Base-by-base conservation (phyloP, 2,797 vertebrate genomes). In the Paedocypris micromegethes region DNA sequence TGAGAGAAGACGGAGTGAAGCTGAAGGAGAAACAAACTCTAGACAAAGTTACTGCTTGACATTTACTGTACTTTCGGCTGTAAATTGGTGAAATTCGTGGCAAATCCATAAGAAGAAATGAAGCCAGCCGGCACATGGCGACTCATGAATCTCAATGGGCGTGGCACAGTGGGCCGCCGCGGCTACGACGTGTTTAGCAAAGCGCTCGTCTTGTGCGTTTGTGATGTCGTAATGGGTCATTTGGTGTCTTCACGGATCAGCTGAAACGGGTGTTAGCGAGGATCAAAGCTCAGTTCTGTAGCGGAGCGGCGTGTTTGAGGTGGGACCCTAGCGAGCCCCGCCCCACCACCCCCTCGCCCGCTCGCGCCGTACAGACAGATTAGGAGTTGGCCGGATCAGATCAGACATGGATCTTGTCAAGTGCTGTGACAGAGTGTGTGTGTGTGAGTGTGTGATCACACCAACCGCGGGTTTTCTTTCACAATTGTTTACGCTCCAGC, bases 371-470 rank as follows among this genome's bases (percentile, higher is more conserved):
- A 50, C 72, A 72, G 69, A 67, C 69, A 68, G 77, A 75, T 80
- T 74, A 79, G 69, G 67, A 63, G 52, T 45, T 71, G 49, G 60
- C 62, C 51, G 52, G 72, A 62, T 71, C 73, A 77, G 72, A 62
- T 71, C 73, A 77, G 73, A 78, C 70, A 65, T 46, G 23, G 72
- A 78, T 79, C 65, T 68, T 70, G 60, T 78, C 70, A 76, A 76
- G 67, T 53, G 63, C 57, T 50, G 55, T 72, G 64, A 39, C 51
- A 52, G 49, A 7, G 62, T 41, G 68, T 58, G 64, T 68, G 41
- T 70, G 49, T 50, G 57, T 42, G 69, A 52, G 63, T 62, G 55
- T 60, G 58, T 80, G 75, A 81, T 80, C 68, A 72, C 53, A 9
- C 63, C 60, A 73, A 68, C 76, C 48, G 57, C 72, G 9, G 46